These are phyloP conservation scores for Elachura formosa DNA, from an alignment of 2,113 vertebrate species.

Conservation along the genomic window DNA sequence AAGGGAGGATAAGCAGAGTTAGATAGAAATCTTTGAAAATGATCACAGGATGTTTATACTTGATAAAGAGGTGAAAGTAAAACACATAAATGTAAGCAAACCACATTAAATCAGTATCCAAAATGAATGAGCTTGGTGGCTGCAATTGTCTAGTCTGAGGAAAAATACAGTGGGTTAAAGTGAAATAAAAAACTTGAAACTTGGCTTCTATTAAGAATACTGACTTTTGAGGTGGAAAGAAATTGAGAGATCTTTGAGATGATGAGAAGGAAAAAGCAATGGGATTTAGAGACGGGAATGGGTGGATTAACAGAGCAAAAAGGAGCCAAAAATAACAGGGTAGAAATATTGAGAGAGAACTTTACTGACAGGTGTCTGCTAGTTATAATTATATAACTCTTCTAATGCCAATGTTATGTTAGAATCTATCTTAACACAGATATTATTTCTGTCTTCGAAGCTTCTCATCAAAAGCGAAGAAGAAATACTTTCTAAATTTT, in stretches of 20 bases:
- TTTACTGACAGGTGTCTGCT: conserved; percentile 39
- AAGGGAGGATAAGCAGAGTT: not conserved
- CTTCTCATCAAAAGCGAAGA: not conserved
- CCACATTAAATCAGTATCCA: not conserved
- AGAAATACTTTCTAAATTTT: not conserved
- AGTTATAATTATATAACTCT: conserved; percentile 22
- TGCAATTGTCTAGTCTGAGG: not conserved
- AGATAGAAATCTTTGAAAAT: not conserved
- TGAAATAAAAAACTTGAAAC: not conserved
- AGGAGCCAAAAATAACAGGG: conserved; percentile 44
- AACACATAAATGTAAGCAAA: not conserved
- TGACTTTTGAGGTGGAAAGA: conserved; percentile 30
- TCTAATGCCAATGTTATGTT: conserved; percentile 21
- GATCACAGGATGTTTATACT: not conserved
- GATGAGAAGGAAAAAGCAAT: conserved; percentile 19
- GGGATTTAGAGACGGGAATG: conserved; percentile 17
- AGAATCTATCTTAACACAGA: conserved; percentile 33
- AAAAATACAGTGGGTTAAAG: not conserved
- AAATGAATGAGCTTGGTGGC: not conserved
- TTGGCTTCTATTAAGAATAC: not conserved
- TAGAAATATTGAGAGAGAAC: conserved; percentile 25
- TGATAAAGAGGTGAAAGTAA: not conserved
- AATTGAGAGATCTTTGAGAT: conserved; percentile 16
- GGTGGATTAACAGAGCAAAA: conserved; percentile 8
- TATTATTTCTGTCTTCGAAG: conserved; percentile 26